A percentile compares a stretch with the other conserved stretches of the same genome.
Conservation (phyloP, 64 coral and sea anemone species). For the Stichodactyla mertensii region DNA sequence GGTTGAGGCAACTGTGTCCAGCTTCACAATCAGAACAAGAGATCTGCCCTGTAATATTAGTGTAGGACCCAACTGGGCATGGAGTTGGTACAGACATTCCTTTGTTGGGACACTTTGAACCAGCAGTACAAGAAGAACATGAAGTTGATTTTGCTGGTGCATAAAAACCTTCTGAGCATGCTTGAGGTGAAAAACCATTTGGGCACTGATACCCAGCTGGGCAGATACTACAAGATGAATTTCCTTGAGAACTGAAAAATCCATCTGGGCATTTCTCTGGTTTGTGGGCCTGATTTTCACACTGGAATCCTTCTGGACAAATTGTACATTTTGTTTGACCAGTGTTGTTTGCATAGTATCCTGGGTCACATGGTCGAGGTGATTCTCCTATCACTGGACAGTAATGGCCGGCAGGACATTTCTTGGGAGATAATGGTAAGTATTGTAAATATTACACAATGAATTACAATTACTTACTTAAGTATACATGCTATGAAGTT, state of each 20-base stretch:
- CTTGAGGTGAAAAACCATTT: constrained; percentile 55
- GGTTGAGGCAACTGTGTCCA: constrained; percentile 67
- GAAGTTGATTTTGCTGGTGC: constrained; percentile 34
- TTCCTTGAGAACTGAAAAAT: constrained; percentile 68
- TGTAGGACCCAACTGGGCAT: constrained; percentile 77
- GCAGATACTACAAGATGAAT: constrained; percentile 67
- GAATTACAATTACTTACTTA: background rate
- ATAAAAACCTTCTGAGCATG: constrained; percentile 47
- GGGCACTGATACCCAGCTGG: constrained; percentile 79
- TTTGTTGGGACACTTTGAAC: constrained; percentile 57
- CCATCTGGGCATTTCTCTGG: constrained; percentile 69
- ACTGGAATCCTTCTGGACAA: constrained; percentile 78
- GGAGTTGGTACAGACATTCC: constrained; percentile 65
- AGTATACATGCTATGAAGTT: too few species aligned
- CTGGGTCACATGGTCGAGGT: constrained; percentile 81
- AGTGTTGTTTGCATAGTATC: constrained; percentile 71
- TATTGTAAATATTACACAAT: background rate
- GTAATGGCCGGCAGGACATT: constrained; percentile 70
- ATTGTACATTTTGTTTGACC: constrained; percentile 85
- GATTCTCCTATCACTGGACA: constrained; percentile 56
- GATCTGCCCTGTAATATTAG: constrained; percentile 58
- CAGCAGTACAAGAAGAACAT: constrained; percentile 59
- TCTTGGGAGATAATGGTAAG: constrained; percentile 30
- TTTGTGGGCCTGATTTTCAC: constrained; percentile 65
- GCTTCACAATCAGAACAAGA: constrained; percentile 77